Evolutionary conservation across 2,113 vertebrate genomes (phyloP).

Genomic region (Dipodomys ordii): DNA sequence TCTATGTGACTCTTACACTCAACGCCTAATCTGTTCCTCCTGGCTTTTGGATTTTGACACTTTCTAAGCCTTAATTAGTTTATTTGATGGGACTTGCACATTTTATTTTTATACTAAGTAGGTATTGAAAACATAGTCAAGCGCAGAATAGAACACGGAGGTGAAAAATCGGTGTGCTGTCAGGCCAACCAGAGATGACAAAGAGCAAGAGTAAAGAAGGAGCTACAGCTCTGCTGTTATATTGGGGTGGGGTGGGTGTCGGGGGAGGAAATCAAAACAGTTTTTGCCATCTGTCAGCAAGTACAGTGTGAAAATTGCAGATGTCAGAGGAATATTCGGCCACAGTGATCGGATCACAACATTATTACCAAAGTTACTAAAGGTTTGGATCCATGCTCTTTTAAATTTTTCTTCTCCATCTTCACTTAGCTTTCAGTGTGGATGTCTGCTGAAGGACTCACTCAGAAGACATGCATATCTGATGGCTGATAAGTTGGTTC

Average conservation of each 20-base stretch:
- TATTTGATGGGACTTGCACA: slow-evolving; percentile 84
- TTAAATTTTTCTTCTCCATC: slow-evolving; percentile 49
- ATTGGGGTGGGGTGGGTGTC: neutral
- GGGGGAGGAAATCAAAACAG: slow-evolving; percentile 52
- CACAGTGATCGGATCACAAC: slow-evolving; percentile 52
- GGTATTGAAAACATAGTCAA: slow-evolving; percentile 84
- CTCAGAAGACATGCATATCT: slow-evolving; percentile 35
- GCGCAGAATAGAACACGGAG: slow-evolving; percentile 81
- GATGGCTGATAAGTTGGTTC: neutral
- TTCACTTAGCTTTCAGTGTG: slow-evolving; percentile 56
- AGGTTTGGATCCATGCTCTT: slow-evolving; percentile 69
- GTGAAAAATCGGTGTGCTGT: slow-evolving; percentile 71
- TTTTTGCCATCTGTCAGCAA: slow-evolving; percentile 58
- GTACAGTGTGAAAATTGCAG: slow-evolving; percentile 47
- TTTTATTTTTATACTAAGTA: slow-evolving; percentile 87
- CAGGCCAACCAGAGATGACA: slow-evolving; percentile 77
- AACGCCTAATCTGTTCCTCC: slow-evolving; percentile 84
- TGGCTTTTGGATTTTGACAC: slow-evolving; percentile 86
- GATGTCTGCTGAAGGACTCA: neutral
- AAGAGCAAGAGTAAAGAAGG: slow-evolving; percentile 45
- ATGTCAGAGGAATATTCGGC: neutral
- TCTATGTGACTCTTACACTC: slow-evolving; percentile 76
- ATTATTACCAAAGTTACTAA: neutral
- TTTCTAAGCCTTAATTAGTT: slow-evolving; percentile 89
- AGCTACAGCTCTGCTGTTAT: slow-evolving; percentile 20